phyloP scores from a whole-genome alignment of 2,888 invertebrate species.

The Tholera decimalis region DNA sequence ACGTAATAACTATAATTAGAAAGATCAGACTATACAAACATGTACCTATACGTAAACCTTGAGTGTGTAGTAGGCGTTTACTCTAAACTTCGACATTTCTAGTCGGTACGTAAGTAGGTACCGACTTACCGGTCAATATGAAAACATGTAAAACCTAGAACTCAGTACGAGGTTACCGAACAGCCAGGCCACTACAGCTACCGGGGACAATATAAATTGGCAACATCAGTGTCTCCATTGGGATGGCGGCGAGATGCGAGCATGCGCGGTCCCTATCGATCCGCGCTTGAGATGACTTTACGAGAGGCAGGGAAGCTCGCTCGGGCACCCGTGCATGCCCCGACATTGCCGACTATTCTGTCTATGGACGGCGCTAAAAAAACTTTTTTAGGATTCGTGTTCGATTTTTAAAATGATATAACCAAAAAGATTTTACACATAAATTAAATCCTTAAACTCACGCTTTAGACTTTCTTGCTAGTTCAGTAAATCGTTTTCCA shows the following conservation, averaged over 20 bases:
- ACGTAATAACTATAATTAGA: conserved; percentile 54
- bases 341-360: conserved; percentile 53
- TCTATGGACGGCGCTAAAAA: conserved; percentile 49
- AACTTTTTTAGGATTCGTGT: conserved; percentile 12
- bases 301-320: conserved; percentile 60
- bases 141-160: conserved; percentile 26
- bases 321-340: conserved; percentile 60
- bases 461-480: background rate
- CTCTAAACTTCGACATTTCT: conserved; percentile 18
- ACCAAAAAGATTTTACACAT: background rate
- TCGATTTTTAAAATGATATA: conserved; percentile 24
- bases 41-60: conserved; percentile 23
- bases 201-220: conserved; percentile 61
- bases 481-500: conserved; percentile 5
- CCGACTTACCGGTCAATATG: background rate
- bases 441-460: background rate
- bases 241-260: conserved; percentile 69
- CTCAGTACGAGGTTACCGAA: conserved; percentile 31
- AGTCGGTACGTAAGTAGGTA: background rate
- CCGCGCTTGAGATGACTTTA: conserved; percentile 75
- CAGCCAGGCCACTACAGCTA: conserved; percentile 47
- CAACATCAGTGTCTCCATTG: conserved; percentile 63
- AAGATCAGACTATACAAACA: conserved; percentile 28
- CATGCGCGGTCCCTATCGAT: conserved; percentile 86
- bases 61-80: conserved; percentile 32